Conservation (phyloP, 2,888 invertebrate genomes). For the Tenthredo distinguenda region DNA sequence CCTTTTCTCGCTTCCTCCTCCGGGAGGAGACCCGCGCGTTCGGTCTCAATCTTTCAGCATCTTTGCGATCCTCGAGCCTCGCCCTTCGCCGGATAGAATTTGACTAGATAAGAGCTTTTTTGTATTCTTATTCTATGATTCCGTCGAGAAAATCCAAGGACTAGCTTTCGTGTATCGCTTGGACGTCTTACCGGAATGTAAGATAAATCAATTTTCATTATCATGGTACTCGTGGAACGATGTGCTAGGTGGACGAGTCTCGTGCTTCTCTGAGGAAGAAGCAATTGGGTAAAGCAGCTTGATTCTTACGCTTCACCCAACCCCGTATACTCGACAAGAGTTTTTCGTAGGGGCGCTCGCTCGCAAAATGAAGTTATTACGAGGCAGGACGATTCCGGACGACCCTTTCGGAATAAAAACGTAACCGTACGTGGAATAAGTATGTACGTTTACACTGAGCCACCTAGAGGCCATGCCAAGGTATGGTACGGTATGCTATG, state of each 20-base stretch:
- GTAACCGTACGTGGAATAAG: conserved; percentile 35
- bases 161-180: conserved; percentile 32
- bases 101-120: background rate
- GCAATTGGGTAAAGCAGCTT: background rate
- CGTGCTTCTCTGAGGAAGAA: background rate
- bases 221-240: background rate
- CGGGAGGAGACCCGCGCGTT: background rate
- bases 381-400: conserved; percentile 45
- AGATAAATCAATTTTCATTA: background rate
- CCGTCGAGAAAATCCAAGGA: conserved; percentile 18
- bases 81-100: background rate
- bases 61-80: background rate
- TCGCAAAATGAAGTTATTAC: conserved; percentile 55
- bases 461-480: background rate
- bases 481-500: background rate
- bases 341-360: conserved; percentile 29
- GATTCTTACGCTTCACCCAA: background rate
- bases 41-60: background rate
- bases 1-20: background rate
- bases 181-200: background rate
- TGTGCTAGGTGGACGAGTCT: background rate
- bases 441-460: conserved; percentile 8
- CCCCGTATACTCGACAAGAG: background rate
- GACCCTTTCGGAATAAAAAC: conserved; percentile 44
- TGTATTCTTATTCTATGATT: background rate